Percentiles rank a stretch among this genome's conserved stretches.
Evolutionary conservation across 2,113 vertebrate genomes (phyloP).

Genomic region (Heteronetta atricapilla): DNA sequence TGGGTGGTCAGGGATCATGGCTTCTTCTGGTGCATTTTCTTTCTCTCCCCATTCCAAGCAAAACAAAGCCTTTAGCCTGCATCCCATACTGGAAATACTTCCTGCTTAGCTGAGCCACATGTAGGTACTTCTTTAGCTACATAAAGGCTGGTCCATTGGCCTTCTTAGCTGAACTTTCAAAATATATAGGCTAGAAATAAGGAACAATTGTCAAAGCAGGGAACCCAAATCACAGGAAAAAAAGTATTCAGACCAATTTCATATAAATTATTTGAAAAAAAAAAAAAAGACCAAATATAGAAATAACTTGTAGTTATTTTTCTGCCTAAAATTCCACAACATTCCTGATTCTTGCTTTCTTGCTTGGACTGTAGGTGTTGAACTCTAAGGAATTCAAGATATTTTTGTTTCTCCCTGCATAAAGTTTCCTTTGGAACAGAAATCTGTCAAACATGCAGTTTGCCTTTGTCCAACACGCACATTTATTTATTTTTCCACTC

Average conservation of each 20-base stretch:
- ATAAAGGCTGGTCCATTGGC: neutral
- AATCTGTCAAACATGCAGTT: neutral
- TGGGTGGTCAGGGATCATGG: neutral
- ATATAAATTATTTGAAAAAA: neutral
- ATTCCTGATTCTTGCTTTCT: neutral
- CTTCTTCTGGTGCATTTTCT: neutral
- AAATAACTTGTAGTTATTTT: neutral
- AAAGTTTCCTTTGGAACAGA: neutral
- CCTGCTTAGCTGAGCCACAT: neutral
- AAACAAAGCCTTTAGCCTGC: neutral
- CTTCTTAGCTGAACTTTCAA: neutral
- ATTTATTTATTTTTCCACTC: neutral
- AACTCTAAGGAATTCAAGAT: neutral
- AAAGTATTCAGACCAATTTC: neutral
- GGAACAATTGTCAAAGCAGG: neutral
- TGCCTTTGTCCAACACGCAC: neutral
- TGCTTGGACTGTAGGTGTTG: neutral
- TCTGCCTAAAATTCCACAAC: neutral
- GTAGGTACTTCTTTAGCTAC: neutral
- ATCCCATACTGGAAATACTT: neutral
- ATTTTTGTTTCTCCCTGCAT: neutral
- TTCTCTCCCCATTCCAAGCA: neutral
- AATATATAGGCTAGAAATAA: neutral
- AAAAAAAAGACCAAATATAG: neutral
- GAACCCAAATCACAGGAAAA: neutral